Evolutionary conservation across 2,113 vertebrate species (phyloP).

Genomic region (Dermatemys mawii): DNA sequence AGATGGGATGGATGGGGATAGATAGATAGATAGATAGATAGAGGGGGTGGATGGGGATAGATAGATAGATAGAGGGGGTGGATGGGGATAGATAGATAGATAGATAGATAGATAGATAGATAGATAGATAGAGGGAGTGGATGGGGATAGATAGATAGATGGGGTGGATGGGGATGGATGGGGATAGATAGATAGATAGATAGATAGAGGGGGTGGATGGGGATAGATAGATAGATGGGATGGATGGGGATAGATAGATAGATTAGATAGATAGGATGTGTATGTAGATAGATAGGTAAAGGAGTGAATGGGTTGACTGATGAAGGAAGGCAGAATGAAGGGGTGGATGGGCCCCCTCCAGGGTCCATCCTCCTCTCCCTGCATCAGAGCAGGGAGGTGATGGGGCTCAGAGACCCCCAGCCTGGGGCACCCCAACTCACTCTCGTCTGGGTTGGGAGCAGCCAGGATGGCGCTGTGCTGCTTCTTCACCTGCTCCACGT

Average conservation of each 20-base stretch:
- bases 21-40: no score
- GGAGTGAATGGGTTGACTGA: not conserved
- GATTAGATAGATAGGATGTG: no score
- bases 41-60: not conserved
- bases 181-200: no score
- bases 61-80: not conserved
- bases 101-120: no score
- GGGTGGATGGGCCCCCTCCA: not conserved
- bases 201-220: not conserved
- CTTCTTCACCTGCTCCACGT: slow-evolving; percentile 95
- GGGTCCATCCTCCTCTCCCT: not conserved
- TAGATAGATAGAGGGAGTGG: no score
- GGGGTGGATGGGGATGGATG: no score
- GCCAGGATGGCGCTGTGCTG: slow-evolving; percentile 95
- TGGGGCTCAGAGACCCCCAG: not conserved
- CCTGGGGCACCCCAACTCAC: slow-evolving; percentile 74
- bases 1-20: no score
- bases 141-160: not conserved
- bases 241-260: no score
- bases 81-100: no score
- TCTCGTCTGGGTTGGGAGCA: slow-evolving; percentile 93
- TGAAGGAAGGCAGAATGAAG: not conserved
- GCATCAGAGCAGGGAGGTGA: not conserved
- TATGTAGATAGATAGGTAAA: no score
- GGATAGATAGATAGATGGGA: not conserved